Conservation (phyloP, 2,113 vertebrate genomes). For the Equus quagga region DNA sequence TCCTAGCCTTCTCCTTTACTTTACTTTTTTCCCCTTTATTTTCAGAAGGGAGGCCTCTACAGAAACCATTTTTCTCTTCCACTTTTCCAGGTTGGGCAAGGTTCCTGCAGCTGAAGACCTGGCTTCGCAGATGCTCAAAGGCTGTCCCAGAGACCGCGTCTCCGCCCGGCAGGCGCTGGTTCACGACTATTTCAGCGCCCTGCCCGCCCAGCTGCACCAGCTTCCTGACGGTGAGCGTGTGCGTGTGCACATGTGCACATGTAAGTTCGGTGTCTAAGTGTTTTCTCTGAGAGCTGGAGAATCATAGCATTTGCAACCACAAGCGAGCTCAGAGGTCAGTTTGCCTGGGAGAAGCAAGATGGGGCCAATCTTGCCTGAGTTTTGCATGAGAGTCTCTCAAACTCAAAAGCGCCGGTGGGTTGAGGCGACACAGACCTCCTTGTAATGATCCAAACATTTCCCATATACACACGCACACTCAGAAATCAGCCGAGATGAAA, state of each 20-base stretch:
- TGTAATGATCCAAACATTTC: neutral
- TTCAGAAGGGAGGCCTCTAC: neutral
- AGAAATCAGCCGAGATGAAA: constrained; percentile 13
- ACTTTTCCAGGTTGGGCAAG: constrained; percentile 88
- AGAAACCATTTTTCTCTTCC: constrained; percentile 45
- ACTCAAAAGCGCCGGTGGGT: neutral
- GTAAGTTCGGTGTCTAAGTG: neutral
- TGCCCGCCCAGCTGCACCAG: constrained; percentile 91
- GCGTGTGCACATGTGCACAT: too few relatives aligned
- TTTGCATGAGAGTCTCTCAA: constrained; percentile 1
- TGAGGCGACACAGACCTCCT: constrained; percentile 7
- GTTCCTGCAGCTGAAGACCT: constrained; percentile 92
- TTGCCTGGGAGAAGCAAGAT: constrained; percentile 27
- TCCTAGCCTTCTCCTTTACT: neutral
- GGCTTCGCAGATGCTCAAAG: constrained; percentile 90
- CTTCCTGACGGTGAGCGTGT: constrained; percentile 89
- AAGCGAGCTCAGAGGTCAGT: neutral
- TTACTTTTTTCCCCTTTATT: neutral
- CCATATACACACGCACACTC: neutral
- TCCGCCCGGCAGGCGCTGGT: constrained; percentile 87
- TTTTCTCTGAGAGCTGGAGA: neutral
- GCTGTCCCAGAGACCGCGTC: constrained; percentile 87
- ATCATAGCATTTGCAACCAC: neutral
- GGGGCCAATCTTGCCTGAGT: neutral
- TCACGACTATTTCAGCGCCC: constrained; percentile 91